Base-by-base conservation (phyloP, 2,888 invertebrate species). In the Sinodicranocentrus sp. region DNA sequence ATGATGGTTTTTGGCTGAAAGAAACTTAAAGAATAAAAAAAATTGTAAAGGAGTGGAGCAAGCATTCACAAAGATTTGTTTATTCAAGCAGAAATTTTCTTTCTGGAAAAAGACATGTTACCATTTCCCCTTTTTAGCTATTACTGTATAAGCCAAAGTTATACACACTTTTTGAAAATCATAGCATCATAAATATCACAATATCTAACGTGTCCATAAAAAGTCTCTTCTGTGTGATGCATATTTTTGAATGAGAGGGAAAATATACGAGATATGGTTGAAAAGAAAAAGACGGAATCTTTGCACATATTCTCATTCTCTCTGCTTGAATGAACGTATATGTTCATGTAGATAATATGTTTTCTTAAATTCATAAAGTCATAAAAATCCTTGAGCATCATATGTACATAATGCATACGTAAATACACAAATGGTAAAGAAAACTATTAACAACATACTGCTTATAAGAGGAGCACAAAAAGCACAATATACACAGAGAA, bases 301-400 rank as follows among this genome's bases (percentile, higher is more conserved):
- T 73, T 68, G 57, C 63, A 57, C 73, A 73, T 73, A 75, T 82
- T 82, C n/a, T n/a, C 23, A 75, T 79, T 48, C 48, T 48, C 48
- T 48, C 65, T 67, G 67, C 67, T 65, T 75, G 82, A 73, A 68
- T 82, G 82, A 61, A 33, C 67, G 61, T 57, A 52, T 25, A 44
- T 68, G 48, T 2, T n/a, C 15, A 80, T 73, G 67, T 43, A n/a
- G n/a, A n/a, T 71, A 63, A 63, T 79, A 71, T 80, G 80, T 67
- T 80, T 73, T 82, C 73, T 68, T 68, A 75, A 82, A 82, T 82
- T 75, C 82, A 82, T 82, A 82, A 82, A 82, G 82, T 68, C 82
- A 82, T 82, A 82, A 82, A 71, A 82, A 82, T 73, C 71, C 57
- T 63, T 72, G 80, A 80, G 67, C 80, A 73, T 80, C 67, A 67